Percentiles rank a stretch among this genome's conserved stretches.
Evolutionary conservation across 1,140 invertebrate genomes (phyloP).

Genomic region (Reticulitermes speratus): DNA sequence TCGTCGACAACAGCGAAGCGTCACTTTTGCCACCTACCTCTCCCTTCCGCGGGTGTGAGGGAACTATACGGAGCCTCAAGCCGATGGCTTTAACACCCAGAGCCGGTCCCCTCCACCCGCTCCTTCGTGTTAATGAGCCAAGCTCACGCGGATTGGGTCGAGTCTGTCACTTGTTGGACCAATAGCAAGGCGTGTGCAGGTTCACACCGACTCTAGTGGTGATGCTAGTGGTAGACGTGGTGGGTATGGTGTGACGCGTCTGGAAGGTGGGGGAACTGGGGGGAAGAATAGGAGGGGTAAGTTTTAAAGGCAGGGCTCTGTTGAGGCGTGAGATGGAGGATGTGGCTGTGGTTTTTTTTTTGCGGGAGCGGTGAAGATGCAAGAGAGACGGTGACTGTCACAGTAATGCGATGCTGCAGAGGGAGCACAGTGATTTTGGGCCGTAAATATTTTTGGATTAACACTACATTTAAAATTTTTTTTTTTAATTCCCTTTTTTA

Average conservation of each 20-base stretch:
- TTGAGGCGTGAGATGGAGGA: slow-evolving; percentile 15
- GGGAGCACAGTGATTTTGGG: too few species aligned
- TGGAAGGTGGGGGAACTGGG: neutral
- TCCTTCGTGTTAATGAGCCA: neutral
- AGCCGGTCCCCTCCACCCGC: neutral
- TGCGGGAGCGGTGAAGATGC: neutral
- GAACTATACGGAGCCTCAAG: slow-evolving; percentile 5
- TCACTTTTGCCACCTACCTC: slow-evolving; percentile 16
- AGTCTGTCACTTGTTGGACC: slow-evolving; percentile 10
- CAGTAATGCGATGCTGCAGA: neutral
- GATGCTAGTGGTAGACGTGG: neutral
- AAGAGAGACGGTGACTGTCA: neutral
- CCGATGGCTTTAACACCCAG: slow-evolving; percentile 24
- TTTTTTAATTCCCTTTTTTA: neutral
- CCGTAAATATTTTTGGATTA: neutral
- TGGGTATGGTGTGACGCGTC: slow-evolving; percentile 25
- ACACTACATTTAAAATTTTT: neutral
- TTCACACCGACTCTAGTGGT: slow-evolving; percentile 23
- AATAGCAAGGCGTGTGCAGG: neutral
- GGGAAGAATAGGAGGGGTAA: neutral
- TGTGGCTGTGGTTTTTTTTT: slow-evolving; percentile 16
- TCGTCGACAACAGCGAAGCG: neutral
- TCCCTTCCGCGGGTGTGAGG: slow-evolving; percentile 8
- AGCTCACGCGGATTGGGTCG: slow-evolving; percentile 25
- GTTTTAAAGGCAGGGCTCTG: neutral